Conservation (phyloP, 2,888 invertebrate species). For the Pimpla rufipes region DNA sequence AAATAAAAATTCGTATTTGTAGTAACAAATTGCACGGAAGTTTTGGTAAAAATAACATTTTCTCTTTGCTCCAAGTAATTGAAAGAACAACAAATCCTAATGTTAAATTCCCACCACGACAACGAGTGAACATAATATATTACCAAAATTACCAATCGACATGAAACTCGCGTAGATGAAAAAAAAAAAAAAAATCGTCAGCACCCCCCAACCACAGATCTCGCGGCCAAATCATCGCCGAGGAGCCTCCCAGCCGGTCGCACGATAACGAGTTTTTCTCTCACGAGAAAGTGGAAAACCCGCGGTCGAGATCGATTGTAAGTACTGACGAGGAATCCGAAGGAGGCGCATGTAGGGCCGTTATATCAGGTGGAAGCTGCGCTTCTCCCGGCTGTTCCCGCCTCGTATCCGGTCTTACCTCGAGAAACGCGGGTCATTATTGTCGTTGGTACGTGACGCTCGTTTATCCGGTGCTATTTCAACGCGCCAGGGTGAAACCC, state of each 20-base stretch:
- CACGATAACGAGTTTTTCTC: constrained; percentile 48
- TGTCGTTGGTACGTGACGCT: constrained; percentile 75
- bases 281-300: constrained; percentile 19
- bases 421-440: constrained; percentile 70
- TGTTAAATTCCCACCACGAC: no score
- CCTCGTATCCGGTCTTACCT: constrained; percentile 9
- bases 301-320: constrained; percentile 62
- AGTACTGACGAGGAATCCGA: constrained; percentile 58
- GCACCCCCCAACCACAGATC: no score
- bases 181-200: no score
- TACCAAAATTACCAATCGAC: no score
- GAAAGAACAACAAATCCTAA: no score
- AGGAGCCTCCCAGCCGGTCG: no score
- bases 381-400: constrained; percentile 10
- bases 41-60: no score
- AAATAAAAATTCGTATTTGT: no score
- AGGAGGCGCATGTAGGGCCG: constrained; percentile 35
- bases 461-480: constrained; percentile 42
- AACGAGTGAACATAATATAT: no score
- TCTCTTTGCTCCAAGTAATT: no score
- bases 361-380: constrained; percentile 13
- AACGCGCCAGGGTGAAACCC: constrained; percentile 3
- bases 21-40: no score
- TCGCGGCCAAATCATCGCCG: background rate
- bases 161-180: no score